phyloP scores from a whole-genome alignment of 2,113 vertebrate species.

The Microtus montanus region DNA sequence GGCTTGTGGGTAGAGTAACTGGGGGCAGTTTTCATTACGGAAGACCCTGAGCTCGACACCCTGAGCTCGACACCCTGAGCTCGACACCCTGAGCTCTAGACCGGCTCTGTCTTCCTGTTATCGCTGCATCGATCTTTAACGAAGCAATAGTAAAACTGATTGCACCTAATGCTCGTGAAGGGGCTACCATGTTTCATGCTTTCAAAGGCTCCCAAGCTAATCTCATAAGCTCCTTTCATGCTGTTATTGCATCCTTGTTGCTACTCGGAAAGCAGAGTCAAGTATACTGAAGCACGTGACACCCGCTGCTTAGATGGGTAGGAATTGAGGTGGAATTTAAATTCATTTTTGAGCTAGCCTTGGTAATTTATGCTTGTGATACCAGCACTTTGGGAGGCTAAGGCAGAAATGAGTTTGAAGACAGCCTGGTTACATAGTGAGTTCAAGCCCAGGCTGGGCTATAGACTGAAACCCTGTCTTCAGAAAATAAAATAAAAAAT shows the following conservation, averaged over 20 bases:
- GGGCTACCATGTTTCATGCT: not conserved
- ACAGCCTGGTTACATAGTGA: not conserved
- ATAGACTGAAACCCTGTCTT: not conserved
- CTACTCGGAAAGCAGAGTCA: not conserved
- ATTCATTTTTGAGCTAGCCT: not conserved
- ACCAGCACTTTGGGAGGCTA: not conserved
- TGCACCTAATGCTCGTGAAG: not conserved
- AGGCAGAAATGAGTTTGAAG: not conserved
- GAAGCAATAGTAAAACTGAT: not conserved
- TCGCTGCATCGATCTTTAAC: not conserved
- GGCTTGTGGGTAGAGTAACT: not conserved
- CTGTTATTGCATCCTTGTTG: not conserved
- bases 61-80: no score
- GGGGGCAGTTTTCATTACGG: not conserved
- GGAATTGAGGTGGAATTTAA: not conserved
- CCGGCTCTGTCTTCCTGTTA: not conserved
- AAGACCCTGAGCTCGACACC: no score
- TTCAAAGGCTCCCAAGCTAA: not conserved
- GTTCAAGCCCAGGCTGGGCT: not conserved
- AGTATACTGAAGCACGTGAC: not conserved
- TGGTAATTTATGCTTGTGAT: not conserved
- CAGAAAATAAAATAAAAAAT: not conserved
- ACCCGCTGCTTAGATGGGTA: rapidly evolving
- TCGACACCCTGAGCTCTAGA: not conserved
- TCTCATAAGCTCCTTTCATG: not conserved